Percentiles rank a stretch among this genome's conserved stretches.
Evolutionary conservation across 2,113 vertebrate species (phyloP).

Genomic region (Oryzias celebensis): DNA sequence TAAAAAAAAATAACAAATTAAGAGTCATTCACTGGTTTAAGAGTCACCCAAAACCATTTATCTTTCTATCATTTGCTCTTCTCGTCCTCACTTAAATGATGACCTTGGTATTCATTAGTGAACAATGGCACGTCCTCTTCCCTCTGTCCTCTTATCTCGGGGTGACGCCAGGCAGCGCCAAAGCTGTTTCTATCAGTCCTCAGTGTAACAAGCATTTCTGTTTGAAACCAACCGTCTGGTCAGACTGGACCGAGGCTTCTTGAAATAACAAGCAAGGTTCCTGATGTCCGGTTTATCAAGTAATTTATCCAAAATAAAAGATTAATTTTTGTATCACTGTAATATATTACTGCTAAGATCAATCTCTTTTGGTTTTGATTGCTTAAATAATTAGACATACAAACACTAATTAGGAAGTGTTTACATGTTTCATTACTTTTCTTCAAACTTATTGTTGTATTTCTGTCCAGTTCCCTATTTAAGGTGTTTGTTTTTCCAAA

Average conservation of each 20-base stretch:
- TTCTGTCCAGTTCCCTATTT: no score
- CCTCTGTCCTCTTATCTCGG: conserved; percentile 50
- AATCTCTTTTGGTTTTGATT: no score
- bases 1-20: conserved; percentile 9
- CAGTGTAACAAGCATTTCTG: conserved; percentile 35
- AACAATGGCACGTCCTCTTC: conserved; percentile 30
- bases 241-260: conserved; percentile 31
- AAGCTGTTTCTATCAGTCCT: conserved; percentile 39
- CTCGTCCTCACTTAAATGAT: conserved; percentile 16
- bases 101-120: conserved; percentile 73
- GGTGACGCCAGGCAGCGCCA: conserved; percentile 50
- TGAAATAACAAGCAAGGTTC: conserved; percentile 35
- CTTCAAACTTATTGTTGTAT: no score
- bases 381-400: no score
- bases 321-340: not conserved
- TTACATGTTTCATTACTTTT: no score
- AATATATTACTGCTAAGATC: no score
- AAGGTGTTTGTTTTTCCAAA: no score
- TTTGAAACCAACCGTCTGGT: conserved; percentile 46
- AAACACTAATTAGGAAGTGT: no score
- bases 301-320: not conserved
- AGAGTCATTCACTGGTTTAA: conserved; percentile 1
- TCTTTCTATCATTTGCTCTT: not conserved
- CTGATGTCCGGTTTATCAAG: conserved; percentile 5
- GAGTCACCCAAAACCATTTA: not conserved